These are phyloP conservation scores for Trimorus sp. DNA, from an alignment of 2,888 invertebrate genomes.

Conservation along the genomic window DNA sequence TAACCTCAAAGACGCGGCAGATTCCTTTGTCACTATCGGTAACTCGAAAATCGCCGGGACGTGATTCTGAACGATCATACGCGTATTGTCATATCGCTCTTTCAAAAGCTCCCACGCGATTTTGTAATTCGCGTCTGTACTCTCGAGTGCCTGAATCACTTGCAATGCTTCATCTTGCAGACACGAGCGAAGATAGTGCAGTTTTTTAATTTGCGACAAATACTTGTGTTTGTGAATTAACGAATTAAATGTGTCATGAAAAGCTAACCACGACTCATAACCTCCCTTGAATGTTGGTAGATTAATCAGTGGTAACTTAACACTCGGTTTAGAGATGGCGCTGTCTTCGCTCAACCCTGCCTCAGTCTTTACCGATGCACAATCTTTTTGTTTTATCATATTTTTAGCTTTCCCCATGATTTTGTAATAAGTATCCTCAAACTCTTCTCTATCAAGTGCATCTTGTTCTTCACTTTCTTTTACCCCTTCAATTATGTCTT, in stretches of 20 bases:
- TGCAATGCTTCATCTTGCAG: conserved; percentile 61
- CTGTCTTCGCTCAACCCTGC: no score
- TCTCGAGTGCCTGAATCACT: conserved; percentile 53
- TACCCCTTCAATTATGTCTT: neutral
- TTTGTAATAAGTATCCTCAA: conserved; percentile 28
- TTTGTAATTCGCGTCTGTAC: conserved; percentile 38
- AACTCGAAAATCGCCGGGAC: conserved; percentile 14
- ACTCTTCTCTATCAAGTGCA: neutral
- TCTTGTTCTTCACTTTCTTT: conserved; percentile 12
- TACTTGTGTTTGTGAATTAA: neutral
- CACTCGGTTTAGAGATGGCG: neutral
- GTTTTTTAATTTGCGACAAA: conserved; percentile 45
- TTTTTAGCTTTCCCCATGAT: conserved; percentile 1
- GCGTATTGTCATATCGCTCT: conserved; percentile 19
- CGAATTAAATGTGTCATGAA: conserved; percentile 10
- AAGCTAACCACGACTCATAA: conserved; percentile 16
- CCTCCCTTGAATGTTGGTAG: conserved; percentile 16
- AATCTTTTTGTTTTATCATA: neutral
- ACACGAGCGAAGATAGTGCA: conserved; percentile 15
- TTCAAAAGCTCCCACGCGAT: conserved; percentile 60
- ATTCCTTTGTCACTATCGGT: conserved; percentile 1
- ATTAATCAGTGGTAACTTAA: conserved; percentile 11
- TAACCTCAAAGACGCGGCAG: neutral
- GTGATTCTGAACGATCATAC: conserved; percentile 4
- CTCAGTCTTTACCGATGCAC: neutral